Base-by-base conservation (phyloP, 2,888 invertebrate species). In the Acanthosoma haemorrhoidale region DNA sequence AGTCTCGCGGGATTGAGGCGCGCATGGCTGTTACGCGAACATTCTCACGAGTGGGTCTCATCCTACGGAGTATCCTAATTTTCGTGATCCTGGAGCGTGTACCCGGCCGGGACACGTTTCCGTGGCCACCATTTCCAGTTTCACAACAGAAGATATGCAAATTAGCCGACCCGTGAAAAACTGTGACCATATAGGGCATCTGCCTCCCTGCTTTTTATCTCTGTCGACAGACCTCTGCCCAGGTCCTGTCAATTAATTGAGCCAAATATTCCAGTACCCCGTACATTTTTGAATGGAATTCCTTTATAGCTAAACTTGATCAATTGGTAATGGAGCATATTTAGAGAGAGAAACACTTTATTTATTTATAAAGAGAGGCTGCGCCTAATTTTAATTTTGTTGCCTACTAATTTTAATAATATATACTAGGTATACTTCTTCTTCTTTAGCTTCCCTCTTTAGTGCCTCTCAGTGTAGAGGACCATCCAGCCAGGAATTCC, bases 91-190 rank as follows among this genome's bases (percentile, higher is more conserved):
- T 57, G 51, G 43, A 38, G 58, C 31, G 36, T 34, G 43, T 38
- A 66, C n/a, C 57, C 64, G 34, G 41, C 39, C 31, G 18, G 59
- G 36, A 34, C 70, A 70, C 70, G 70, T 70, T 70, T 70, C 70
- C 70, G 66, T 70, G 66, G 66, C 31, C 41, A 51, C 32, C 51
- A 39, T 63, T 70, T 70, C 70, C 64, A 70, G 70, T 70, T 70
- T 70, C 70, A 70, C 70, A 70, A 70, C 70, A 70, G 64, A 70
- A 70, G 70, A 70, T 70, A 70, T 70, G 70, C 70, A 63, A 70
- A 70, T 63, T 29, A 63, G 63, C 38, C 34, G 51, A 25, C 25
- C 21, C 2, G 61, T 36, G 38, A 61, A 61, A 60, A 61, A 61
- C 38, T 21, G 61, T 25, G 61, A 18, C 61, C 61, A 36, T 61